Percentiles rank a stretch among this genome's conserved stretches.
phyloP scores from a whole-genome alignment of 2,113 vertebrate species.

The Dinomys branickii region DNA sequence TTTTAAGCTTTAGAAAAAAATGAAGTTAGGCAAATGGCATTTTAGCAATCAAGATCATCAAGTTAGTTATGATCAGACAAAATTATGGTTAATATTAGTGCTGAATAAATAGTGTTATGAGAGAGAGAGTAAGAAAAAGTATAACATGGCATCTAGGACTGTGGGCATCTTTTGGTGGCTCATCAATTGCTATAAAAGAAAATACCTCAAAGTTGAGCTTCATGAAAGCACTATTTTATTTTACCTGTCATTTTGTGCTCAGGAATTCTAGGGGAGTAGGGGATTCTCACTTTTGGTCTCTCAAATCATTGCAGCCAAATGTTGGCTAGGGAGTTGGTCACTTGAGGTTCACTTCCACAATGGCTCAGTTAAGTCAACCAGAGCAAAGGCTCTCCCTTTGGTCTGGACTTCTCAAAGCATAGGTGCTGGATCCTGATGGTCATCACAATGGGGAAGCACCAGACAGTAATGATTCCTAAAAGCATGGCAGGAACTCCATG shows the following conservation, averaged over 20 bases:
- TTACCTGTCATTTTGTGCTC: background rate
- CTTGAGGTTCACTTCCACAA: background rate
- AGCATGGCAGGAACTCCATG: background rate
- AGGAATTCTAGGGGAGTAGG: background rate
- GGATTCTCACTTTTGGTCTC: background rate
- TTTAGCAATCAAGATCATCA: background rate
- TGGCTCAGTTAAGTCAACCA: background rate
- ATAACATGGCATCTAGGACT: background rate
- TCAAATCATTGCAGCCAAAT: background rate
- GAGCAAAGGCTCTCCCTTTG: background rate
- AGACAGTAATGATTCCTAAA: background rate
- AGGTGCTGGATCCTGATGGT: rapidly evolving
- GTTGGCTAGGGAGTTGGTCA: background rate
- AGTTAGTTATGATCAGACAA: background rate
- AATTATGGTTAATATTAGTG: background rate
- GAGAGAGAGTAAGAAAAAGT: background rate
- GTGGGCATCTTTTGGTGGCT: background rate
- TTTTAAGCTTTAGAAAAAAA: slow-evolving; percentile 46
- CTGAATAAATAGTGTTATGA: background rate
- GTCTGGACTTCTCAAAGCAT: background rate
- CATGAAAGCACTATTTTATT: background rate
- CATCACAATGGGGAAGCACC: background rate
- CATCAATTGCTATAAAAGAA: background rate
- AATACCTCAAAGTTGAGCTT: background rate
- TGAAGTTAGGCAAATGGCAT: background rate